A percentile compares a stretch with the other conserved stretches of the same genome.
phyloP scores from a whole-genome alignment of 2,888 invertebrate genomes.

The Chymomyza amoena region DNA sequence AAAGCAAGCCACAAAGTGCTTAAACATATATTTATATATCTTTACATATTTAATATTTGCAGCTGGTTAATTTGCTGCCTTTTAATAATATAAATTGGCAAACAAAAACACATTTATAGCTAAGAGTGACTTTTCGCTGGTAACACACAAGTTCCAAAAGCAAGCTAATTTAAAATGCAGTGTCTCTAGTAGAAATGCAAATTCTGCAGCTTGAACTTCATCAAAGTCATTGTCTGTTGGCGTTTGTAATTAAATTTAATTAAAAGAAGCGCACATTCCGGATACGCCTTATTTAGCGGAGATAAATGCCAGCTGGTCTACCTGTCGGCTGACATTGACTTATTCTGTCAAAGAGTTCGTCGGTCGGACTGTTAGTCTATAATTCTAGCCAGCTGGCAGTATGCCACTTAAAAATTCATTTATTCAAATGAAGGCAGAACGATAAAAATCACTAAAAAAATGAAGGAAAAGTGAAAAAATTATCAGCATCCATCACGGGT shows the following conservation, averaged over 20 bases:
- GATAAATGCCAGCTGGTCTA: constrained; percentile 46
- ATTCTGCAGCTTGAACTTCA: constrained; percentile 42
- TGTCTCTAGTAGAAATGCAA: constrained; percentile 18
- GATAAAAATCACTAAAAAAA: constrained; percentile 10
- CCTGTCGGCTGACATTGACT: constrained; percentile 16
- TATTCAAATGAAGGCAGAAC: constrained; percentile 56
- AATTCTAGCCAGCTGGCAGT: constrained; percentile 44
- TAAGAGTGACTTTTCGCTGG: neutral
- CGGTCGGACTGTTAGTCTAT: constrained; percentile 29
- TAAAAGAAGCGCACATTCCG: constrained; percentile 62
- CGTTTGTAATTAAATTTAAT: constrained; percentile 69
- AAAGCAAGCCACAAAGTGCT: too few relatives aligned
- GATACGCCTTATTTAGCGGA: constrained; percentile 26
- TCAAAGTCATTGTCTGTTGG: constrained; percentile 43
- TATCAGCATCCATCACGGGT: constrained; percentile 47
- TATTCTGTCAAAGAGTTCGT: neutral
- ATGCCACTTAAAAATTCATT: constrained; percentile 65
- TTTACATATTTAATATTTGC: neutral
- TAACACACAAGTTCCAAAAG: constrained; percentile 33
- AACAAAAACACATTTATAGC: too few relatives aligned
- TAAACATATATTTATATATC: neutral
- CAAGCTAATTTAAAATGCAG: neutral
- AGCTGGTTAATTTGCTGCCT: too few relatives aligned
- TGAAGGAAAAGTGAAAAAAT: constrained; percentile 15
- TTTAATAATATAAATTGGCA: too few relatives aligned